Evolutionary conservation across 1,140 invertebrate species (phyloP).

Genomic region (Drosophila rhopaloa): DNA sequence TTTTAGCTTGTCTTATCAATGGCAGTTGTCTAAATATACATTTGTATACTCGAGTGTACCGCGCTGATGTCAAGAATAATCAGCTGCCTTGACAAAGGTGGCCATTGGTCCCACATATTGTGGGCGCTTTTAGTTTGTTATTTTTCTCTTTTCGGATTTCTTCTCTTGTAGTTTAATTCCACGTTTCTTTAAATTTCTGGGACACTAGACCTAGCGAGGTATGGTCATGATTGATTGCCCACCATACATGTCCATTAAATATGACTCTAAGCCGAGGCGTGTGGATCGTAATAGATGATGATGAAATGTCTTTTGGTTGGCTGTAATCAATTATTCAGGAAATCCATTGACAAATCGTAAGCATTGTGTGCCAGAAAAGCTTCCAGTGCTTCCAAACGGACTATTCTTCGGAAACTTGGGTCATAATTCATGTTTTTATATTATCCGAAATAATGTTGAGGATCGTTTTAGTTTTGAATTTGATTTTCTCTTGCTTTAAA

Average conservation of each 20-base stretch:
- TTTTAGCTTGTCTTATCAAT: slow-evolving; percentile 75
- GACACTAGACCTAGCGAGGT: slow-evolving; percentile 25
- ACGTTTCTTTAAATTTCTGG: slow-evolving; percentile 56
- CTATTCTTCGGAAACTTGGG: background rate
- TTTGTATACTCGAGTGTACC: slow-evolving; percentile 48
- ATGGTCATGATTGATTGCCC: slow-evolving; percentile 76
- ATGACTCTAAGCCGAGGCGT: slow-evolving; percentile 70
- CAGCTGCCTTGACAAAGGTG: slow-evolving; percentile 68
- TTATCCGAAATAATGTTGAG: background rate
- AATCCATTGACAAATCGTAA: slow-evolving; percentile 45
- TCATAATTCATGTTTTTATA: background rate
- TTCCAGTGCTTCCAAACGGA: slow-evolving; percentile 2
- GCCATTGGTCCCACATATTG: slow-evolving; percentile 70
- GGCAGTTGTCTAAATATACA: slow-evolving; percentile 66
- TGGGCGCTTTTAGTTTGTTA: slow-evolving; percentile 68
- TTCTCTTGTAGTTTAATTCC: slow-evolving; percentile 63
- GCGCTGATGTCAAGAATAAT: slow-evolving; percentile 56
- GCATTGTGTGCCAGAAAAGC: slow-evolving; percentile 17
- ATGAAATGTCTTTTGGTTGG: slow-evolving; percentile 56
- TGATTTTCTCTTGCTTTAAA: too few relatives aligned
- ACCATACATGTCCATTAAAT: slow-evolving; percentile 80
- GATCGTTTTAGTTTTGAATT: background rate
- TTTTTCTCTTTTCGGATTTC: slow-evolving; percentile 28
- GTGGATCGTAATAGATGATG: slow-evolving; percentile 61
- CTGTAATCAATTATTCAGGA: slow-evolving; percentile 64